Percentiles rank a stretch among this genome's conserved stretches.
Evolutionary conservation across 2,797 vertebrate species (phyloP).

Genomic region (Rhinophrynus dorsalis): DNA sequence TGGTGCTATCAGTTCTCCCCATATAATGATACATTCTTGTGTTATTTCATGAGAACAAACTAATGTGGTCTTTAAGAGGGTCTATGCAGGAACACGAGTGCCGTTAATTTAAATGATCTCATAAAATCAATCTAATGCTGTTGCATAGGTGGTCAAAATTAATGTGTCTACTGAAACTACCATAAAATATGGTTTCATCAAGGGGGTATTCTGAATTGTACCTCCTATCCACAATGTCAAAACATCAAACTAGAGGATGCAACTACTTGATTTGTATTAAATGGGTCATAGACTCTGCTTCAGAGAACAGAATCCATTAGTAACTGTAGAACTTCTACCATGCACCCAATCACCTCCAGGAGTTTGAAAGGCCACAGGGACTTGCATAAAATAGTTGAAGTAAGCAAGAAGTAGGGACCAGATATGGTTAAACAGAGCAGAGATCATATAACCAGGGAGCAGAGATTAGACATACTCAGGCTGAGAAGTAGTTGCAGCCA

Average conservation of each 20-base stretch:
- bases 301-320: too few species aligned
- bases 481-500: too few species aligned
- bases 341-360: too few species aligned
- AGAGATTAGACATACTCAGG: too few species aligned
- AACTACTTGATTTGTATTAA: too few species aligned
- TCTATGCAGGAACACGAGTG: constrained; percentile 2
- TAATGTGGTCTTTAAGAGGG: not conserved
- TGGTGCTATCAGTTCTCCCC: not conserved
- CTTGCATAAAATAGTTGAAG: too few species aligned
- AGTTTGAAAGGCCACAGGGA: too few species aligned
- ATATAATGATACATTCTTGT: not conserved
- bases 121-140: constrained; percentile 6
- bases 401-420: too few species aligned
- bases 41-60: not conserved
- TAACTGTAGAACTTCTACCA: too few species aligned
- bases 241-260: not conserved
- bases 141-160: not conserved
- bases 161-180: not conserved
- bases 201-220: not conserved
- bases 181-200: not conserved
- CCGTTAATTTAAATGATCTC: constrained; percentile 11
- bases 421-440: too few species aligned
- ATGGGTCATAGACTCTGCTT: too few species aligned
- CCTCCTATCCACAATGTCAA: not conserved
- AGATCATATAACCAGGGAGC: too few species aligned